These are phyloP conservation scores for Oscheius sp. DNA, from an alignment of 2,888 invertebrate species.

Conservation along the genomic window DNA sequence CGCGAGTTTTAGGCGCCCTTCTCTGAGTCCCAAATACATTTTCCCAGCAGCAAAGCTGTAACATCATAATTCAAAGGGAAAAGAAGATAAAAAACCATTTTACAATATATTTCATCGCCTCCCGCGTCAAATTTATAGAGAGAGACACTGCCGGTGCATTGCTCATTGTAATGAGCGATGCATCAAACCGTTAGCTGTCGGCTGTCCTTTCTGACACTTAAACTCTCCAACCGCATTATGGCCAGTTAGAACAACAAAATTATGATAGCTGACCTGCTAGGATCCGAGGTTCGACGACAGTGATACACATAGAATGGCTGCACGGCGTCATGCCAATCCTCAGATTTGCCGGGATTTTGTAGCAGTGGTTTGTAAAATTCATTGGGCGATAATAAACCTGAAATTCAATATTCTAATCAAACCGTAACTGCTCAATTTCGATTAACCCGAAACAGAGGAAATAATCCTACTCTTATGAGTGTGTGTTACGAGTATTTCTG, in stretches of 20 bases:
- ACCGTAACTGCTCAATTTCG: too few relatives aligned
- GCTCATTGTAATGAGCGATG: slow-evolving; percentile 41
- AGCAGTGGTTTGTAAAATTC: slow-evolving; percentile 71
- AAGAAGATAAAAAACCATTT: neutral
- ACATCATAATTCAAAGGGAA: slow-evolving; percentile 18
- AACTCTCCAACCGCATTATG: neutral
- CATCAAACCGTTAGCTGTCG: slow-evolving; percentile 37
- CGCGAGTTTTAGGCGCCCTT: slow-evolving; percentile 17
- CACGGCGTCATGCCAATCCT: slow-evolving; percentile 68
- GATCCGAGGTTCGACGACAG: slow-evolving; percentile 69
- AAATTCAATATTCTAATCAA: slow-evolving; percentile 40
- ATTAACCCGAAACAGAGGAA: too few relatives aligned
- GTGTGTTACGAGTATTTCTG: too few relatives aligned
- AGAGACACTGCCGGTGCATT: slow-evolving; percentile 18
- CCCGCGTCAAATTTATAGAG: slow-evolving; percentile 31
- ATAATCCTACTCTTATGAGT: too few relatives aligned
- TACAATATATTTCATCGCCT: neutral
- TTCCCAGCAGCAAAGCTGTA: slow-evolving; percentile 1
- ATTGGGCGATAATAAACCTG: slow-evolving; percentile 71
- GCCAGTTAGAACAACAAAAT: slow-evolving; percentile 2
- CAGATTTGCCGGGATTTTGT: slow-evolving; percentile 60
- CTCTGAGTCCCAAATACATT: neutral
- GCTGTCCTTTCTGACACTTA: slow-evolving; percentile 31
- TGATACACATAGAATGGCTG: slow-evolving; percentile 69
- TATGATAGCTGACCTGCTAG: slow-evolving; percentile 57